phyloP scores from a whole-genome alignment of 2,888 invertebrate genomes.

The Eucriotettix oculatus region DNA sequence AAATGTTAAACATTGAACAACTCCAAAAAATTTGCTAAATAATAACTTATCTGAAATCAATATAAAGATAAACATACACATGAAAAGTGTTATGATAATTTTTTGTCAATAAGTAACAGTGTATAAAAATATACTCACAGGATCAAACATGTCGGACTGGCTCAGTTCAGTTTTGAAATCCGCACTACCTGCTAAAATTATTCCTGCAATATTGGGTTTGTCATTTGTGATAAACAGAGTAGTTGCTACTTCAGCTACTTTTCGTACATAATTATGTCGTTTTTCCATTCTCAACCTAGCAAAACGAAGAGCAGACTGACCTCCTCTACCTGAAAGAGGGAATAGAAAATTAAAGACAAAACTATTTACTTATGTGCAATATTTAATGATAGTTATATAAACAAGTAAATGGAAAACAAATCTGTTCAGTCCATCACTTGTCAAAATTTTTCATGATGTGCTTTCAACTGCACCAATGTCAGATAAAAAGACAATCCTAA shows the following conservation, averaged over 20 bases:
- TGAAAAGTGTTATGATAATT: no score
- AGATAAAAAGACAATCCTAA: no score
- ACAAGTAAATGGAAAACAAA: no score
- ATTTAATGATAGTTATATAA: no score
- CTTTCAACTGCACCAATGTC: no score
- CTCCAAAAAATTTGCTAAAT: no score
- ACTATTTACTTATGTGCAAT: no score
- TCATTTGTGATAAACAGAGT: conserved; percentile 95
- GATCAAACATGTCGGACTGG: conserved; percentile 99
- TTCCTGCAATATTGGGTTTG: conserved; percentile 91
- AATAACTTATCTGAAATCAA: no score
- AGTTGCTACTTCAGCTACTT: conserved; percentile 94
- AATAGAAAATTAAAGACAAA: background rate
- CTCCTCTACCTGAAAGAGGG: conserved; percentile 60
- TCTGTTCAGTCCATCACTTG: no score
- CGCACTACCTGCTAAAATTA: conserved; percentile 96
- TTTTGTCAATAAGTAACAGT: no score
- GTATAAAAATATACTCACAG: conserved; percentile 43
- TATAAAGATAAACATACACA: no score
- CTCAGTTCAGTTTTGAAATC: conserved; percentile 99
- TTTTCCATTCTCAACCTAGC: conserved; percentile 99
- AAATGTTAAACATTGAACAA: background rate
- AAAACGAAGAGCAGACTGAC: conserved; percentile 98
- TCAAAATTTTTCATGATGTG: no score
- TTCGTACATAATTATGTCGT: conserved; percentile 96